These are phyloP conservation scores for Microcebus ravelobensis DNA, from an alignment of 2,113 vertebrate species.

Conservation along the genomic window DNA sequence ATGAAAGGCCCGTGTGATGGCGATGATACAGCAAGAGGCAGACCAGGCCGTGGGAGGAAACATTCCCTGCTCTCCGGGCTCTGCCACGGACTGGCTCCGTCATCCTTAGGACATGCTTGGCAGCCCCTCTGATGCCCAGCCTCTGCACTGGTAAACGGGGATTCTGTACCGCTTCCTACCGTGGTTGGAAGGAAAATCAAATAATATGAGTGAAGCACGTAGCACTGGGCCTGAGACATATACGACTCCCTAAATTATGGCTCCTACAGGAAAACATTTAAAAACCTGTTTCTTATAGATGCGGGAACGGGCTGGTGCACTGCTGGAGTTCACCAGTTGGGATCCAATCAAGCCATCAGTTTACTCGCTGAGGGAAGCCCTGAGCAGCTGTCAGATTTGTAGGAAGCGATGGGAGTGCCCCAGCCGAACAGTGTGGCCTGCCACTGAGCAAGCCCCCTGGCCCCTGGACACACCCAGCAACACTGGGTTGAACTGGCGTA, in stretches of 20 bases:
- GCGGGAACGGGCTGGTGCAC: neutral
- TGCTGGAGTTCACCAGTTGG: neutral
- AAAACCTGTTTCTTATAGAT: neutral
- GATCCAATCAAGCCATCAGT: fast-evolving
- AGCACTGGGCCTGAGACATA: neutral
- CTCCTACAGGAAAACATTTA: neutral
- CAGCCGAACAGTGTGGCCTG: neutral
- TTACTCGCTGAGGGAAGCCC: neutral
- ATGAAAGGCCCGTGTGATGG: neutral
- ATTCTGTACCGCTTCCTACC: neutral
- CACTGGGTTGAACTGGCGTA: neutral
- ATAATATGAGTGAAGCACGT: neutral
- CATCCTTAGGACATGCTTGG: fast-evolving
- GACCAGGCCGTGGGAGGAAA: neutral
- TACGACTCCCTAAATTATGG: neutral
- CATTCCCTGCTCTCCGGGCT: neutral
- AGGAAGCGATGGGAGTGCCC: neutral
- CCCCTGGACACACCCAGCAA: neutral
- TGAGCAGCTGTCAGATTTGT: fast-evolving
- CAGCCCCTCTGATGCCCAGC: neutral
- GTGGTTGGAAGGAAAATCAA: neutral
- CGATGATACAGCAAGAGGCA: neutral
- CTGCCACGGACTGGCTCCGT: neutral
- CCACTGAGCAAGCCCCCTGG: neutral
- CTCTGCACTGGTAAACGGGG: neutral